These are phyloP conservation scores for Colius striatus DNA, from an alignment of 2,113 vertebrate genomes.

Conservation along the genomic window DNA sequence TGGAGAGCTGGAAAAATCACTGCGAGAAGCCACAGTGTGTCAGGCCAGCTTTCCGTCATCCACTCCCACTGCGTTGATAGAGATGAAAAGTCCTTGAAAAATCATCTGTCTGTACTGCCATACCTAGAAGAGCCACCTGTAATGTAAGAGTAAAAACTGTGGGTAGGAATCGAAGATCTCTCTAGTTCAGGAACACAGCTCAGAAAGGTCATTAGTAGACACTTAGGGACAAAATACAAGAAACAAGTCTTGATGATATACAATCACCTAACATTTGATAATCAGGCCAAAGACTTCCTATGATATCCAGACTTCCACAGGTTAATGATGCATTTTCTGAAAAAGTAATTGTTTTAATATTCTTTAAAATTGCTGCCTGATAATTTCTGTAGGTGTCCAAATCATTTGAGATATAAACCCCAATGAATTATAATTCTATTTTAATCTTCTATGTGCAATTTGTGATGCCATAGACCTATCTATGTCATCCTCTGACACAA, in stretches of 20 bases:
- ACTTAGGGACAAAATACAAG: neutral
- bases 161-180: neutral
- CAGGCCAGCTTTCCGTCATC: neutral
- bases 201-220: neutral
- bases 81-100: neutral
- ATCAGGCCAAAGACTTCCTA: neutral
- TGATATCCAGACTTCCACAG: neutral
- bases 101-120: neutral
- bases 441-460: neutral
- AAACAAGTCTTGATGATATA: neutral
- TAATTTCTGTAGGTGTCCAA: neutral
- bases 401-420: neutral
- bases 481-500: neutral
- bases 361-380: neutral
- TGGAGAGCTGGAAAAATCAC: neutral
- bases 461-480: neutral
- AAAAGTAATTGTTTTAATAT: neutral
- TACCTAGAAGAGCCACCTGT: neutral
- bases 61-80: neutral
- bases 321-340: neutral
- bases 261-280: neutral
- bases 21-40: neutral
- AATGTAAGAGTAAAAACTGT: neutral
- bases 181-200: neutral
- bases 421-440: neutral